These are phyloP conservation scores for Boulengeromyrus knoepffleri DNA, from an alignment of 2,113 vertebrate species.

Conservation along the genomic window DNA sequence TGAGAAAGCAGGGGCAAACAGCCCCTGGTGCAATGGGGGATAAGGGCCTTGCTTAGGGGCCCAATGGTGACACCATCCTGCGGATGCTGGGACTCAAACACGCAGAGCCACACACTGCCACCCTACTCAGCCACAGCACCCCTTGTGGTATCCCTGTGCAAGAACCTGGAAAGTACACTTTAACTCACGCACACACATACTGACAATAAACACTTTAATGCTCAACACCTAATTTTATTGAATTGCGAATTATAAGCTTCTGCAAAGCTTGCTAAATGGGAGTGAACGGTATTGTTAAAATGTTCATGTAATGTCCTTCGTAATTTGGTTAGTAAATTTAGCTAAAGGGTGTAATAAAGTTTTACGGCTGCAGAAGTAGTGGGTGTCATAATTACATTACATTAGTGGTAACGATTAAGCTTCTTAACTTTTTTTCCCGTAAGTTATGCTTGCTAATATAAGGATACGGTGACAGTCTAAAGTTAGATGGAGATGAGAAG, in stretches of 20 bases:
- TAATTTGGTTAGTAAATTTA: constrained; percentile 52
- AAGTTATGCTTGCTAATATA: constrained; percentile 23
- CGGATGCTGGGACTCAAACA: background rate
- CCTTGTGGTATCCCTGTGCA: background rate
- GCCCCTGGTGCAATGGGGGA: background rate
- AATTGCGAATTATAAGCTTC: constrained; percentile 47
- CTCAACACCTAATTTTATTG: constrained; percentile 45
- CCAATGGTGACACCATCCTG: background rate
- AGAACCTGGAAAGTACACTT: background rate
- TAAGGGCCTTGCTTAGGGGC: background rate
- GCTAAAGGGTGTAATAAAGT: constrained; percentile 40
- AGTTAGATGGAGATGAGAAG: constrained; percentile 12
- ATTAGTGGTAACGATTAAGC: constrained; percentile 41
- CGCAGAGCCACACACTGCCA: background rate
- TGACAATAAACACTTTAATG: constrained; percentile 44
- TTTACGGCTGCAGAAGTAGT: constrained; percentile 26
- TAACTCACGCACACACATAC: background rate
- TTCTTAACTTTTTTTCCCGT: constrained; percentile 21
- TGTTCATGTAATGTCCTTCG: constrained; percentile 28
- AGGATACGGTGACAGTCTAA: background rate
- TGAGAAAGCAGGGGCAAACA: background rate
- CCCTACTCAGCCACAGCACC: background rate
- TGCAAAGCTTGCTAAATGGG: constrained; percentile 27
- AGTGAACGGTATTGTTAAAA: constrained; percentile 25
- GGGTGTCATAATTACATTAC: constrained; percentile 37